phyloP scores from a whole-genome alignment of 2,113 vertebrate genomes.

The Daphoenositta chrysoptera region DNA sequence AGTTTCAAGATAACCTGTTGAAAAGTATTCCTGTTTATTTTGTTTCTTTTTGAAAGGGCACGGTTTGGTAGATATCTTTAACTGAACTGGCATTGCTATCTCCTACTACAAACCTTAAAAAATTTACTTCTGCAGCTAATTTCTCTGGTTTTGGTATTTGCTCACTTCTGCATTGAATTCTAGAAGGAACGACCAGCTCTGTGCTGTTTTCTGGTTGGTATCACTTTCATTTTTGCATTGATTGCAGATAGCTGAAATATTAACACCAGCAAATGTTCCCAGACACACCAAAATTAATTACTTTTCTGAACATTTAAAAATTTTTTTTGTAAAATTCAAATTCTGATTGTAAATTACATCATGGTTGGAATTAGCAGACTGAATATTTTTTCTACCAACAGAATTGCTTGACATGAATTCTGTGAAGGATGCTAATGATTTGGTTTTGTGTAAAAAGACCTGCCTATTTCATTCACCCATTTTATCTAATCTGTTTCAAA shows the following conservation, averaged over 20 bases:
- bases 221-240: not conserved
- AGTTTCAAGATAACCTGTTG: not conserved
- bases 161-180: not conserved
- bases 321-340: not conserved
- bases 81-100: not conserved
- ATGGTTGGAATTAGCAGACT: not conserved
- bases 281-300: not conserved
- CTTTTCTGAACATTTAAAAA: not conserved
- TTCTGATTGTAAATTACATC: not conserved
- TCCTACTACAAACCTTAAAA: not conserved
- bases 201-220: not conserved
- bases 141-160: not conserved
- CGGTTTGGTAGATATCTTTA: not conserved
- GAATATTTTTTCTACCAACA: not conserved
- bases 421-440: not conserved
- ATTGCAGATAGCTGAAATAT: not conserved
- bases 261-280: not conserved
- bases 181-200: not conserved
- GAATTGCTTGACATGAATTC: not conserved
- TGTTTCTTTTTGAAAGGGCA: not conserved
- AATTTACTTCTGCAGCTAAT: not conserved
- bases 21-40: not conserved
- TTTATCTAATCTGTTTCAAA: not conserved
- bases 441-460: not conserved
- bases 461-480: not conserved